Percentiles rank a stretch among this genome's conserved stretches.
These are phyloP conservation scores for Phalacrocorax carbo DNA, from an alignment of 2,113 vertebrate species.

Conservation along the genomic window DNA sequence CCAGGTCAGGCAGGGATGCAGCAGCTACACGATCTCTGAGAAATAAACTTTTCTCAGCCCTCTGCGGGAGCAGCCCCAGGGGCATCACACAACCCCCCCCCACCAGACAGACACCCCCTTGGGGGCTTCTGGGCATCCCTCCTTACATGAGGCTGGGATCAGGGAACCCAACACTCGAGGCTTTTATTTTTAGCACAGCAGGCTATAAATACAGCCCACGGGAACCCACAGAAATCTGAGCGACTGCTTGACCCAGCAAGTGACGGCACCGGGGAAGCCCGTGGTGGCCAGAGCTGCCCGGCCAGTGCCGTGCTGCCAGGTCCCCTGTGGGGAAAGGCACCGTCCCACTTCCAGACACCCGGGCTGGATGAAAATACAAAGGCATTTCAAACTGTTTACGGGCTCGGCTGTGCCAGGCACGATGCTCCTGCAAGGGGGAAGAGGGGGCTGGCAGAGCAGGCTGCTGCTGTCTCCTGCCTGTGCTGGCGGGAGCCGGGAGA, in stretches of 20 bases:
- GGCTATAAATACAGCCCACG: background rate
- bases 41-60: background rate
- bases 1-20: background rate
- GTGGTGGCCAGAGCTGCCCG: fast-evolving
- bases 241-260: background rate
- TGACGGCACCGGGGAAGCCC: background rate
- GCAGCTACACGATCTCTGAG: background rate
- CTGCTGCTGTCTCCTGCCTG: background rate
- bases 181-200: conserved; percentile 23
- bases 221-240: background rate
- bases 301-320: fast-evolving
- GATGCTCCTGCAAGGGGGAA: background rate
- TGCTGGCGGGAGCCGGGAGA: background rate
- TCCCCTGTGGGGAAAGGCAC: fast-evolving
- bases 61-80: fast-evolving
- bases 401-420: fast-evolving
- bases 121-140: background rate
- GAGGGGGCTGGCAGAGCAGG: background rate
- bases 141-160: background rate
- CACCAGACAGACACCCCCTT: background rate
- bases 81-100: background rate
- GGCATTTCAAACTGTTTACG: fast-evolving
- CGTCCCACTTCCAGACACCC: background rate
- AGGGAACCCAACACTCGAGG: background rate
- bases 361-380: fast-evolving